Conservation (phyloP, 2,113 vertebrate species). For the Uropsilus gracilis region DNA sequence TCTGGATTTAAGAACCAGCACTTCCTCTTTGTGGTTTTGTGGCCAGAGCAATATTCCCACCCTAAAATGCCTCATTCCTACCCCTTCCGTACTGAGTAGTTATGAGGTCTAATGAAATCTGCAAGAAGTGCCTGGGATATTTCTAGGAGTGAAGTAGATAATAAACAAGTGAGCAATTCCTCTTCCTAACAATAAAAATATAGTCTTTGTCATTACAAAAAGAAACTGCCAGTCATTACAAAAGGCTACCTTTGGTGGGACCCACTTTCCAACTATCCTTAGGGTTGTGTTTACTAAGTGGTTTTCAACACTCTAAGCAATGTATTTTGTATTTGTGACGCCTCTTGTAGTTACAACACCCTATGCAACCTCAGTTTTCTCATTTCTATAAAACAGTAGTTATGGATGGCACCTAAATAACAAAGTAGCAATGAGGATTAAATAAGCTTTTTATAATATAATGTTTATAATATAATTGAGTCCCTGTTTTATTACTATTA, state of each 20-base stretch:
- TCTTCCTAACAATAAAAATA: not conserved
- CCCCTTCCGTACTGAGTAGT: not conserved
- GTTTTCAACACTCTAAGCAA: not conserved
- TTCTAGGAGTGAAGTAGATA: not conserved
- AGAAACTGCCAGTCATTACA: not conserved
- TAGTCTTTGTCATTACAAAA: not conserved
- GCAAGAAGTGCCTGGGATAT: not conserved
- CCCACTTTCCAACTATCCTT: not conserved
- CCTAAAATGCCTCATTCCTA: not conserved
- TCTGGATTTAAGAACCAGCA: not conserved
- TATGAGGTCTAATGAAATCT: not conserved
- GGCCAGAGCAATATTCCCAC: not conserved
- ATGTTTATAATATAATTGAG: not conserved
- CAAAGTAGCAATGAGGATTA: not conserved
- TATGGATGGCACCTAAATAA: not conserved
- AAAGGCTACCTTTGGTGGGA: not conserved
- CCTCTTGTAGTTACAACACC: conserved; percentile 30
- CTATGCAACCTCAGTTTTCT: not conserved
- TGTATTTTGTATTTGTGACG: not conserved
- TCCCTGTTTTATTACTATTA: not conserved
- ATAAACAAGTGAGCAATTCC: not conserved
- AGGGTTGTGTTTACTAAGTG: not conserved
- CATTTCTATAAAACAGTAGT: not conserved
- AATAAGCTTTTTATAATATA: not conserved
- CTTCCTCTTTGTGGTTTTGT: not conserved